phyloP scores from a whole-genome alignment of 1,140 invertebrate genomes.

The Zelostemma sp. region DNA sequence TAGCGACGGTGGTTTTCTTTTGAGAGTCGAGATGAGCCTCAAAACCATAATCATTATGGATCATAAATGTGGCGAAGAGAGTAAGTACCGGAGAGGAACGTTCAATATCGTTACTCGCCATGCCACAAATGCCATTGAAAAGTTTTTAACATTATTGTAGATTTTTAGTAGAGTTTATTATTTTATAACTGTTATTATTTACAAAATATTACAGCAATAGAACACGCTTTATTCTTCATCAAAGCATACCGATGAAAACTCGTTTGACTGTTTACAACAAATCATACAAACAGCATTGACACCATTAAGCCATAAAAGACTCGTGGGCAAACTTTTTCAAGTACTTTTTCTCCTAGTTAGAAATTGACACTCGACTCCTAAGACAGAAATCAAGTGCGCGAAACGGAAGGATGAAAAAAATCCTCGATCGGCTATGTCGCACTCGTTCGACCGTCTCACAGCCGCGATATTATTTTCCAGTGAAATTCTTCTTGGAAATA shows the following conservation, averaged over 20 bases:
- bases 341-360: neutral
- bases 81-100: constrained; percentile 23
- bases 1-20: neutral
- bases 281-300: constrained; percentile 24
- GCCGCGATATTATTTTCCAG: constrained; percentile 40
- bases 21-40: constrained; percentile 25
- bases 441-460: constrained; percentile 31
- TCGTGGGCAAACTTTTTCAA: constrained; percentile 31
- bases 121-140: too few species aligned
- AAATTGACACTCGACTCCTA: constrained; percentile 28
- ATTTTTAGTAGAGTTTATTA: too few species aligned
- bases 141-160: too few species aligned
- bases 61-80: constrained; percentile 21
- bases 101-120: constrained; percentile 11
- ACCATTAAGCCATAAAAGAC: constrained; percentile 38
- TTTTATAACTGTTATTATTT: too few species aligned
- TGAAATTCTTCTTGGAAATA: constrained; percentile 25
- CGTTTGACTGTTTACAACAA: neutral
- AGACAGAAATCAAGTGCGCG: constrained; percentile 8
- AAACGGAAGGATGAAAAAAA: constrained; percentile 29
- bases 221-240: too few species aligned
- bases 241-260: neutral
- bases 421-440: constrained; percentile 26
- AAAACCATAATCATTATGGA: constrained; percentile 37
- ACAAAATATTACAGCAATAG: constrained; percentile 5